Conservation (phyloP, 2,888 invertebrate genomes). For the Caenorhabditis sp. region DNA sequence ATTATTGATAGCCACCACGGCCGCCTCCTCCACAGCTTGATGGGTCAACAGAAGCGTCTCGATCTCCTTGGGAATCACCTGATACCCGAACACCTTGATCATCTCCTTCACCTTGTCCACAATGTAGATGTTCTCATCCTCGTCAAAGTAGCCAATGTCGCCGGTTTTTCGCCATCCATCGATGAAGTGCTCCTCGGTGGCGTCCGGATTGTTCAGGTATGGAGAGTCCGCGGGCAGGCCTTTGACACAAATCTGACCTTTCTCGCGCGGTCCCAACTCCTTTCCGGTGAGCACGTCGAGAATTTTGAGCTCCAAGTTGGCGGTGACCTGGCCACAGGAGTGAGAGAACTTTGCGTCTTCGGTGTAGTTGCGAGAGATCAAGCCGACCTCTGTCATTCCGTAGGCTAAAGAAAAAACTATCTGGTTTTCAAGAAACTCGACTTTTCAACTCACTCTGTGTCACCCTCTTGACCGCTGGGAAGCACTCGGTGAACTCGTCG, state of each 20-base stretch:
- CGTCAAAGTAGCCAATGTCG: constrained; percentile 64
- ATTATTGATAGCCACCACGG: constrained; percentile 65
- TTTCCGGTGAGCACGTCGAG: constrained; percentile 61
- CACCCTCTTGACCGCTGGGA: constrained; percentile 53
- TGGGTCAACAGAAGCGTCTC: constrained; percentile 60
- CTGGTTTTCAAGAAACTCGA: too few species aligned
- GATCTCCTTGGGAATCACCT: constrained; percentile 66
- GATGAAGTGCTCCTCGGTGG: constrained; percentile 61
- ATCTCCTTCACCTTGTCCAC: constrained; percentile 66
- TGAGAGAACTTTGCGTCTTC: constrained; percentile 19
- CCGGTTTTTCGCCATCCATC: constrained; percentile 66
- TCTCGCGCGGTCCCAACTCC: constrained; percentile 52
- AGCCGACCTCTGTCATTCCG: constrained; percentile 65
- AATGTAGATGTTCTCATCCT: constrained; percentile 57
- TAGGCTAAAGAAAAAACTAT: constrained; percentile 61
- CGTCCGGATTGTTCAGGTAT: constrained; percentile 59
- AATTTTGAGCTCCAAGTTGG: constrained; percentile 60
- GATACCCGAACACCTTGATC: constrained; percentile 67
- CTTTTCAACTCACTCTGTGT: constrained; percentile 64
- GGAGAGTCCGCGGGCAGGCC: constrained; percentile 57
- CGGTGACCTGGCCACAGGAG: constrained; percentile 58
- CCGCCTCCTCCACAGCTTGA: constrained; percentile 60
- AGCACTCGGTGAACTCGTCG: constrained; percentile 58
- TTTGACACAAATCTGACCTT: constrained; percentile 64
- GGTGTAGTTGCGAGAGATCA: constrained; percentile 51